phyloP scores from a whole-genome alignment of 64 coral and sea anemone genomes.

The Catalaphyllia jardinei region DNA sequence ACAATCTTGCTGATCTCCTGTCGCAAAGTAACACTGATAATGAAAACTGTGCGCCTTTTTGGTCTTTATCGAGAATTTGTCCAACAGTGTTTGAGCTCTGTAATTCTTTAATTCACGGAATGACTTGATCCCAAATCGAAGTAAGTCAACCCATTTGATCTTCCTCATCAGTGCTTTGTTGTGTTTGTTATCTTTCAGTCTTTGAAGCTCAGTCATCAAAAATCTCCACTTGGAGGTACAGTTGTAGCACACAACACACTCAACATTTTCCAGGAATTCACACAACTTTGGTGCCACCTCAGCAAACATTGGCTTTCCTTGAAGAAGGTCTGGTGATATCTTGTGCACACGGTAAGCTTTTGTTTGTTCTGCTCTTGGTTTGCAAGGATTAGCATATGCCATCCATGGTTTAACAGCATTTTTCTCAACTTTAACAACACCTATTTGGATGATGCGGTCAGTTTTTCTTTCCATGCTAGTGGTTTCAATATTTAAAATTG shows the following conservation, averaged over 20 bases:
- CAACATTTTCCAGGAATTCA: not conserved
- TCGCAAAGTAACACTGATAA: not conserved
- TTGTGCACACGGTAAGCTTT: not conserved
- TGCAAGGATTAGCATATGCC: not conserved
- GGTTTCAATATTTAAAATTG: constrained; percentile 4
- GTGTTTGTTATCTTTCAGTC: not conserved
- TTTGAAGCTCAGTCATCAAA: not conserved
- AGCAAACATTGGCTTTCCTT: not conserved
- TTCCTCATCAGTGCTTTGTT: not conserved
- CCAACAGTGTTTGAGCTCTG: not conserved
- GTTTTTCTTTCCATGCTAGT: not conserved
- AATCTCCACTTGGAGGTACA: not conserved
- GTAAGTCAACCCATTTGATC: not conserved
- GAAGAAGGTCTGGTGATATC: not conserved
- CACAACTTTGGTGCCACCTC: not conserved
- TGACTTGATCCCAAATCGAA: not conserved
- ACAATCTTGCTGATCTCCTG: not conserved
- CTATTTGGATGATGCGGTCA: constrained; percentile 5
- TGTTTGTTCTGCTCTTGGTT: not conserved
- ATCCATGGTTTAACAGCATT: not conserved
- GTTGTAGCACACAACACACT: not conserved
- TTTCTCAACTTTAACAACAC: not conserved
- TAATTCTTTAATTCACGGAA: not conserved
- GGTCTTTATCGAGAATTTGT: not conserved
- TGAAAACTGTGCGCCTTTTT: not conserved